These are phyloP conservation scores for Dinomys branickii DNA, from an alignment of 2,113 vertebrate species.

Conservation along the genomic window DNA sequence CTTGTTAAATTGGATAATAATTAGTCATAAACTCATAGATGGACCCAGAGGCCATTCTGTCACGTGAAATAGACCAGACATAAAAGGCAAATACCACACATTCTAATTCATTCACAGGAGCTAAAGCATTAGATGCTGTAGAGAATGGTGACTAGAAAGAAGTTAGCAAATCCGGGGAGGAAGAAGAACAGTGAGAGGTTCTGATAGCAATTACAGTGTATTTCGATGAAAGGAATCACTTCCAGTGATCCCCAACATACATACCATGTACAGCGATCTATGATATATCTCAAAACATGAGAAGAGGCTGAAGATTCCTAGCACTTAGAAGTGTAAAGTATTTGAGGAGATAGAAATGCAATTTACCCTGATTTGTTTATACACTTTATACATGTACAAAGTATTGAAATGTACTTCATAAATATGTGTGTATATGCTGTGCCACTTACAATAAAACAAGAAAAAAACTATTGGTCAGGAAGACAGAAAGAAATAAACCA, in stretches of 20 bases:
- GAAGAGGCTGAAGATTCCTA: neutral
- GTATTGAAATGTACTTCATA: fast-evolving
- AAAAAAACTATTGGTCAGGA: neutral
- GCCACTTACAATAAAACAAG: neutral
- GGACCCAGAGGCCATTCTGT: neutral
- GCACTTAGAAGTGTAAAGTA: neutral
- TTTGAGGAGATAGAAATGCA: neutral
- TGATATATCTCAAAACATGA: neutral
- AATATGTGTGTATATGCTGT: too few species aligned
- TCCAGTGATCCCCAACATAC: neutral
- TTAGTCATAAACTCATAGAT: neutral
- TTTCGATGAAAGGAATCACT: neutral
- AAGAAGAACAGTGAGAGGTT: neutral
- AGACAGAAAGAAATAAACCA: neutral
- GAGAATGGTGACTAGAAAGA: too few species aligned
- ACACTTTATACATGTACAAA: neutral
- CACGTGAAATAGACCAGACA: neutral
- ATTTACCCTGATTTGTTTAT: neutral
- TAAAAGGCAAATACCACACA: neutral
- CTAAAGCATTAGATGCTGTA: neutral
- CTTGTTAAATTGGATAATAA: neutral
- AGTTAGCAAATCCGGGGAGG: neutral
- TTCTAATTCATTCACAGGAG: neutral
- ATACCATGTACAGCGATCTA: neutral
- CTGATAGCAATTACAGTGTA: too few species aligned